Evolutionary conservation across 92 coral and sea anemone genomes (phyloP).

Genomic region (Heliopora coerulea): DNA sequence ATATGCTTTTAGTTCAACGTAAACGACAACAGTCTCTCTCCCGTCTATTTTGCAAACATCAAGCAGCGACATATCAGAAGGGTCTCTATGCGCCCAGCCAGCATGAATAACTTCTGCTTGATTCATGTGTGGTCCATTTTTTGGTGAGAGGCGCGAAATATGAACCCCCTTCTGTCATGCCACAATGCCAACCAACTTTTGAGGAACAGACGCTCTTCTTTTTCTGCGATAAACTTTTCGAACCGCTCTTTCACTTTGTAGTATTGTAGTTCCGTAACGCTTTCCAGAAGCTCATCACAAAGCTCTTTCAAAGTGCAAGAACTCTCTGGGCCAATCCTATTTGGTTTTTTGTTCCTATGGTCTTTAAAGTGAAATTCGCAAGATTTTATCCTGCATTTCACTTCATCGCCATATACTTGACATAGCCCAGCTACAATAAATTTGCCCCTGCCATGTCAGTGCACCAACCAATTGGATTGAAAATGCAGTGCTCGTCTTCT

Average conservation of each 20-base stretch:
- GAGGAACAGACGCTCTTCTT: constrained; percentile 1
- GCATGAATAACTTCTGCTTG: constrained; percentile 67
- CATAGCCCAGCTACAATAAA: constrained; percentile 53
- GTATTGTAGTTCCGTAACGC: constrained; percentile 17
- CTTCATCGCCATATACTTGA: constrained; percentile 44
- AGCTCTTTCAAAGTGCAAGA: constrained; percentile 30
- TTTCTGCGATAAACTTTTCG: constrained; percentile 28
- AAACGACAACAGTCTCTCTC: constrained; percentile 36
- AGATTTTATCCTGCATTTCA: not conserved
- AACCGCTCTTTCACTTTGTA: constrained; percentile 17
- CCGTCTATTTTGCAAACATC: constrained; percentile 45
- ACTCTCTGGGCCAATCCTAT: constrained; percentile 21
- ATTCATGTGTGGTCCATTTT: constrained; percentile 56
- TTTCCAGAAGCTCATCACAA: constrained; percentile 26
- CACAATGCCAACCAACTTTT: constrained; percentile 41
- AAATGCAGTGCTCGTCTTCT: not conserved
- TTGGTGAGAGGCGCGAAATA: constrained; percentile 49
- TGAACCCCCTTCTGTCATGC: constrained; percentile 43
- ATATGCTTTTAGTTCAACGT: constrained; percentile 38
- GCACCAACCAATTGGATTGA: constrained; percentile 59
- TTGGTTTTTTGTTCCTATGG: constrained; percentile 44
- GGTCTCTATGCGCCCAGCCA: constrained; percentile 60
- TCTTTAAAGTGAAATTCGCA: constrained; percentile 57
- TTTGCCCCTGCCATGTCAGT: constrained; percentile 74
- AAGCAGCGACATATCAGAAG: constrained; percentile 31